Percentiles rank a stretch among this genome's conserved stretches.
Conservation (phyloP, 2,888 invertebrate genomes). For the Ditula angustiorana region DNA sequence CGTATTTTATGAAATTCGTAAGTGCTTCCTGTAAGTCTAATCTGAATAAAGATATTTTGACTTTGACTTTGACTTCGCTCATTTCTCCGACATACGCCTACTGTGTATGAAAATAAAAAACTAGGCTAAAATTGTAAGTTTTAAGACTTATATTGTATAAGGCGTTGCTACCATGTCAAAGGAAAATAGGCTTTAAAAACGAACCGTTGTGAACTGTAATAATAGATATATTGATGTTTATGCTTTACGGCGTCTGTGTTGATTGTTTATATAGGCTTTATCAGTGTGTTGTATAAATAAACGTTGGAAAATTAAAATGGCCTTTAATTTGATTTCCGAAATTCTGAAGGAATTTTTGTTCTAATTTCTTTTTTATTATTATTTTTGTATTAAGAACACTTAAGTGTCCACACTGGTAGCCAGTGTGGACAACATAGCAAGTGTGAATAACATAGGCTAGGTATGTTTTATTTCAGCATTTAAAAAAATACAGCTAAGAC, state of each 20-base stretch:
- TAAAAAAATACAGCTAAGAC: too few relatives aligned
- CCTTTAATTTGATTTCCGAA: slow-evolving; percentile 45
- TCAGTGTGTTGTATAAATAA: slow-evolving; percentile 69
- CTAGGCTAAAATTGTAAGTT: neutral
- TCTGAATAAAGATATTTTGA: too few relatives aligned
- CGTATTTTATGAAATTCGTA: too few relatives aligned
- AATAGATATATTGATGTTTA: slow-evolving; percentile 52
- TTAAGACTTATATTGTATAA: slow-evolving; percentile 14
- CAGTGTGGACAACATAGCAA: too few relatives aligned
- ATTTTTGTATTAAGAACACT: too few relatives aligned
- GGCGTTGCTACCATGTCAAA: slow-evolving; percentile 26
- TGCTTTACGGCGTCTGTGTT: slow-evolving; percentile 64
- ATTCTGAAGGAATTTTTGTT: slow-evolving; percentile 36
- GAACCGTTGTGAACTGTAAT: slow-evolving; percentile 48
- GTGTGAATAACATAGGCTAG: too few relatives aligned
- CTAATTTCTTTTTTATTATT: neutral
- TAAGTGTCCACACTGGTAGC: too few relatives aligned
- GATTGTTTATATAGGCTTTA: slow-evolving; percentile 61
- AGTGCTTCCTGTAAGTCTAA: too few relatives aligned
- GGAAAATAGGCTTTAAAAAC: slow-evolving; percentile 39
- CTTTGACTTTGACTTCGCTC: too few relatives aligned
- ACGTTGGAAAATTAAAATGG: slow-evolving; percentile 40
- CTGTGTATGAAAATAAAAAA: slow-evolving; percentile 10
- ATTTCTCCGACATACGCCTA: neutral
- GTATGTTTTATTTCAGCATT: too few relatives aligned